Percentiles rank a stretch among this genome's conserved stretches.
Conservation (phyloP, 2,888 invertebrate genomes). For the Erebia ligea region DNA sequence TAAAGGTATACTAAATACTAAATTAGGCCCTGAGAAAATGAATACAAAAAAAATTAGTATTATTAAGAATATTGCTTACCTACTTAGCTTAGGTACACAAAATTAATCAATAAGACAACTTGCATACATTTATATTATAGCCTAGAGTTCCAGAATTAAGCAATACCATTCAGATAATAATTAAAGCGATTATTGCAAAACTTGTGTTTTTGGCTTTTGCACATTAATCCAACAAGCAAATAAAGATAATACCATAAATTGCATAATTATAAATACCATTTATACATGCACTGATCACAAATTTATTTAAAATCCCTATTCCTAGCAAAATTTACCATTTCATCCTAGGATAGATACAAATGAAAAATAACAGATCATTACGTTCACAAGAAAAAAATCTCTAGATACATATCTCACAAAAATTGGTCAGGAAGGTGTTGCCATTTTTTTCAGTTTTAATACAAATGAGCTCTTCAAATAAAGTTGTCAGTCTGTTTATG, state of each 20-base stretch:
- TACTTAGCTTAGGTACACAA: background rate
- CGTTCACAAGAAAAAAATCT: slow-evolving; percentile 11
- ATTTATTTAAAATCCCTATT: background rate
- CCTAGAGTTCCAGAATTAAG: background rate
- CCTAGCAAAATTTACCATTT: slow-evolving; percentile 27
- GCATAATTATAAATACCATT: background rate
- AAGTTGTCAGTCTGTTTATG: background rate
- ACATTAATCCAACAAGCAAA: background rate
- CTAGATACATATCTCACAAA: background rate
- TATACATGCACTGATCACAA: background rate
- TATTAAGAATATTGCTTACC: too few species aligned
- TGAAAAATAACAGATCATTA: slow-evolving; percentile 15
- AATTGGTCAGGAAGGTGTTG: slow-evolving; percentile 13
- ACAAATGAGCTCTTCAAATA: background rate
- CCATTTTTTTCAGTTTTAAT: slow-evolving; percentile 6
- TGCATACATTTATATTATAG: background rate
- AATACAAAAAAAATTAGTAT: background rate
- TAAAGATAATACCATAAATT: background rate
- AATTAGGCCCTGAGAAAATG: background rate
- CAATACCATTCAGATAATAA: background rate
- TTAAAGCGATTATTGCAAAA: background rate
- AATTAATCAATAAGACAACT: background rate
- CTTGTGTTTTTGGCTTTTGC: background rate
- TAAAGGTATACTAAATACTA: background rate
- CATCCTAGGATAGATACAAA: slow-evolving; percentile 27